Evolutionary conservation across 2,888 invertebrate species (phyloP).

Genomic region (Endotricha flammealis): DNA sequence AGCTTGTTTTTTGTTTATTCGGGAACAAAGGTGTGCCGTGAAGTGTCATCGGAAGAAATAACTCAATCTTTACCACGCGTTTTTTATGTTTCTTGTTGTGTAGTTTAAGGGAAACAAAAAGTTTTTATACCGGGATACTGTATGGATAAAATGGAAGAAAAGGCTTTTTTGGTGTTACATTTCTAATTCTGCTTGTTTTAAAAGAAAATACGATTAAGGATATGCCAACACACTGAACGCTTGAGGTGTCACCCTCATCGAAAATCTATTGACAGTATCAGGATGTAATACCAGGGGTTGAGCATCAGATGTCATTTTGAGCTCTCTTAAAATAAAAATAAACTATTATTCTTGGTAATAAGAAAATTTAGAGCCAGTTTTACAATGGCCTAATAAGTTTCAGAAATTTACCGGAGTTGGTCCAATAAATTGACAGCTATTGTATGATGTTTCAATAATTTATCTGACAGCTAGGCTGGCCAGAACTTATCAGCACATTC

Average conservation of each 20-base stretch:
- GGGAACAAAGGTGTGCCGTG: constrained; percentile 23
- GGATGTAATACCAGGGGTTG: constrained; percentile 32
- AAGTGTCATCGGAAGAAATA: constrained; percentile 47
- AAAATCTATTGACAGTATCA: constrained; percentile 3
- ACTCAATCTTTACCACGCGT: constrained; percentile 33
- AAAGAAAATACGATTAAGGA: constrained; percentile 32
- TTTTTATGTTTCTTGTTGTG: constrained; percentile 37
- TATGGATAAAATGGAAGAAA: too few species aligned
- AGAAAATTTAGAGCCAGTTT: too few species aligned
- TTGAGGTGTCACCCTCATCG: constrained; percentile 6
- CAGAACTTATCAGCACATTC: too few species aligned
- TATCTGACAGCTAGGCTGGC: too few species aligned
- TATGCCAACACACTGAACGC: constrained; percentile 17
- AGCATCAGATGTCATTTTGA: too few species aligned
- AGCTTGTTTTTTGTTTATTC: constrained; percentile 27
- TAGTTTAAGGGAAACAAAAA: constrained; percentile 15
- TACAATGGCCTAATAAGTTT: too few species aligned
- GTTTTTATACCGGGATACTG: too few species aligned
- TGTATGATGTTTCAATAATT: too few species aligned
- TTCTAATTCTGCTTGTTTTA: constrained; percentile 22
- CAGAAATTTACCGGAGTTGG: too few species aligned
- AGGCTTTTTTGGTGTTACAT: not conserved
- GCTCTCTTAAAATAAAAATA: too few species aligned
- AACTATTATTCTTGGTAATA: too few species aligned
- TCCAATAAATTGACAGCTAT: too few species aligned